Conservation (phyloP, 2,113 vertebrate species). For the Pachyramphus minor region DNA sequence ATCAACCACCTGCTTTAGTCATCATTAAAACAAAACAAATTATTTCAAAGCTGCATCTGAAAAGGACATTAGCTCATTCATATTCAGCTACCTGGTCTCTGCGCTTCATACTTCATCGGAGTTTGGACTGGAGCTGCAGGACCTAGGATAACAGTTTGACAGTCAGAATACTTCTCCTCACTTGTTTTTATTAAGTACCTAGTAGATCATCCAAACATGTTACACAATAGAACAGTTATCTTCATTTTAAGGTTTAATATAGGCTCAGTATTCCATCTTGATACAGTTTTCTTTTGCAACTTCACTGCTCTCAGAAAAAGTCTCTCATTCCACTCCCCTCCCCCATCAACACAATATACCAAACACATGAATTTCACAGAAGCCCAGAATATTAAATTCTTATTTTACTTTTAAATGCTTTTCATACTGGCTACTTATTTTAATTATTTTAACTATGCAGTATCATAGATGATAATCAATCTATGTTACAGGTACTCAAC, state of each 20-base stretch:
- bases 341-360: neutral
- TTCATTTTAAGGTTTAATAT: neutral
- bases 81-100: conserved; percentile 19
- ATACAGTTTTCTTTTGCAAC: neutral
- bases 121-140: neutral
- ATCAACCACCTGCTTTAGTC: neutral
- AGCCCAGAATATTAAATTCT: neutral
- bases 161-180: neutral
- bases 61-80: neutral
- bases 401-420: neutral
- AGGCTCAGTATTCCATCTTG: neutral
- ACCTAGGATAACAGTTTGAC: conserved; percentile 38
- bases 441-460: neutral
- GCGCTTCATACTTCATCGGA: neutral
- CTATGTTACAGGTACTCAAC: neutral
- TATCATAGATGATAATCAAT: neutral
- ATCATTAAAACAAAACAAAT: neutral
- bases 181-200: neutral
- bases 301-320: neutral
- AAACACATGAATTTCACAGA: neutral
- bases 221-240: neutral
- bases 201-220: neutral
- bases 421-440: neutral
- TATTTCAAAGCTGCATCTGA: neutral
- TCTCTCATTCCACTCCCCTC: neutral